These are phyloP conservation scores for Rotaria magnacalcarata DNA, from an alignment of 2,888 invertebrate genomes.

Conservation along the genomic window DNA sequence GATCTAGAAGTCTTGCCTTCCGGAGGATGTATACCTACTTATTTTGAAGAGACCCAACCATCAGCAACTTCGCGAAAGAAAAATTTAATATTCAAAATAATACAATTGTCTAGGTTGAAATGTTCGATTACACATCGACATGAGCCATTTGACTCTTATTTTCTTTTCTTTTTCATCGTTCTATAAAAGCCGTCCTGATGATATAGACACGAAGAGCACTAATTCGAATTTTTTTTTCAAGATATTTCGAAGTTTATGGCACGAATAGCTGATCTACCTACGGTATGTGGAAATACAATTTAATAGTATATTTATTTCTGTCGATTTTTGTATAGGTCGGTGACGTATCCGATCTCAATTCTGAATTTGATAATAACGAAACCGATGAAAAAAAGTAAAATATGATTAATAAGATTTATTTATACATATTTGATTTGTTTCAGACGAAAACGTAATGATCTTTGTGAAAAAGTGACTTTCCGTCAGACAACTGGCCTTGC, in stretches of 20 bases:
- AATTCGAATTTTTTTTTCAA: background rate
- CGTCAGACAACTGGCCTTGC: background rate
- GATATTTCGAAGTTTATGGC: background rate
- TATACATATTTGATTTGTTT: background rate
- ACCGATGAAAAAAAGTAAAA: constrained; percentile 1
- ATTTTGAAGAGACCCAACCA: no score
- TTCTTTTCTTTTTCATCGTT: no score
- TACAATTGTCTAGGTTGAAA: no score
- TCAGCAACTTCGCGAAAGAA: no score
- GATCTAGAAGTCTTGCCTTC: no score
- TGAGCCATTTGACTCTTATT: no score
- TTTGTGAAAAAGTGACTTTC: constrained; percentile 9
- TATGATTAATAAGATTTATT: no score
- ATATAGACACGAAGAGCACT: background rate
- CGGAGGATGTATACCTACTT: no score
- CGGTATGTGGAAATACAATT: background rate
- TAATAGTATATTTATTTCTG: background rate
- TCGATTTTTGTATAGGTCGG: background rate
- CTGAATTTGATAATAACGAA: constrained; percentile 20
- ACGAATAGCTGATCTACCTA: constrained; percentile 5
- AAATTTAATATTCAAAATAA: no score
- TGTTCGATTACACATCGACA: no score
- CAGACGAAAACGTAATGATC: constrained; percentile 28
- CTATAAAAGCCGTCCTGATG: no score
- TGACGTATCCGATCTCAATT: constrained; percentile 17